Evolutionary conservation across 2,797 vertebrate species (phyloP).

Genomic region (Phylloscopus collybita): DNA sequence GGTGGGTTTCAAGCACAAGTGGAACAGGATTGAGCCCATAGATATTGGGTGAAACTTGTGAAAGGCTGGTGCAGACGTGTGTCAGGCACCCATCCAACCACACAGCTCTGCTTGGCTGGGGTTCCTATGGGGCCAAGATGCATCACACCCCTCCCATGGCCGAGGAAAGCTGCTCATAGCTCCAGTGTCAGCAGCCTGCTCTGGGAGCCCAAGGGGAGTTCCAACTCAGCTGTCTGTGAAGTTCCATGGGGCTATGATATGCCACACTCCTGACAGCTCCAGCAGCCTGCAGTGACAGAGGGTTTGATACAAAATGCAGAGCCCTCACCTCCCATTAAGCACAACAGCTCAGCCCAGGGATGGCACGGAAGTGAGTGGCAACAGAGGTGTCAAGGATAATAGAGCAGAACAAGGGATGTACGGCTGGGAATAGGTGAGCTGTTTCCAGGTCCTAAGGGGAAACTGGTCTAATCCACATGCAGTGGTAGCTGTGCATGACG

Average conservation of each 20-base stretch:
- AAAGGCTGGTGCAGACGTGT: neutral
- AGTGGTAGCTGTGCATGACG: neutral
- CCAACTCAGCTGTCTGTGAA: conserved; percentile 54
- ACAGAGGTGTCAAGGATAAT: conserved; percentile 43
- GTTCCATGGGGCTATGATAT: conserved; percentile 22
- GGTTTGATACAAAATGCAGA: conserved; percentile 56
- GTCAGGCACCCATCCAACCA: neutral
- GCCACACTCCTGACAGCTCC: conserved; percentile 39
- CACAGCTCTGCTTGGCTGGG: neutral
- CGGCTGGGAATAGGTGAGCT: neutral
- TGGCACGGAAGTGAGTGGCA: conserved; percentile 1
- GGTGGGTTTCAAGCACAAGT: fast-evolving
- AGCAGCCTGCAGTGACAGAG: conserved; percentile 53
- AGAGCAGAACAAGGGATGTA: conserved; percentile 27
- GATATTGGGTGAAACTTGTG: neutral
- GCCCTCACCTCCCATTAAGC: conserved; percentile 59
- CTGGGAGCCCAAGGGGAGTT: neutral
- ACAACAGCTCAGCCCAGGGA: neutral
- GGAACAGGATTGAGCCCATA: neutral
- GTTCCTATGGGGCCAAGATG: neutral
- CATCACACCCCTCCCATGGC: neutral
- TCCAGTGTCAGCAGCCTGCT: conserved; percentile 36
- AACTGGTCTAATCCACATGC: neutral
- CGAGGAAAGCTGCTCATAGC: neutral
- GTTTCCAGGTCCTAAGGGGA: neutral